Conservation (phyloP, 1,140 invertebrate genomes). For the Bombus confusus region DNA sequence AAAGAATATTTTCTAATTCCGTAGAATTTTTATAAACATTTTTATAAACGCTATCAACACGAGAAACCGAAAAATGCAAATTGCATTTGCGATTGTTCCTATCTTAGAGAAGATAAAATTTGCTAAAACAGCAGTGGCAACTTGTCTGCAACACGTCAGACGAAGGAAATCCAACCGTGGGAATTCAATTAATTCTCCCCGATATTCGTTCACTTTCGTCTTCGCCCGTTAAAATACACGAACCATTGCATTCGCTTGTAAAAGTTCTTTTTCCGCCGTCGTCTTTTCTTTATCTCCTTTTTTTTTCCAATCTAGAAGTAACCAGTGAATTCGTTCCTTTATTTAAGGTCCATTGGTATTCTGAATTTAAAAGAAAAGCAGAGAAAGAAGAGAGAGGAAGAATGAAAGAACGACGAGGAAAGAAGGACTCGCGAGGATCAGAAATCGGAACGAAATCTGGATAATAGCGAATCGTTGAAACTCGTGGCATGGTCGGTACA, state of each 20-base stretch:
- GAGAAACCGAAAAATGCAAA: not conserved
- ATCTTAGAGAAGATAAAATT: not conserved
- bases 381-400: not conserved
- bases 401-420: not conserved
- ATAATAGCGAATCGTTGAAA: slow-evolving; percentile 7
- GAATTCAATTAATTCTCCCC: slow-evolving; percentile 48
- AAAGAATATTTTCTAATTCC: not conserved
- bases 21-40: not conserved
- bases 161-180: slow-evolving; percentile 21
- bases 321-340: not conserved
- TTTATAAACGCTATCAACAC: not conserved
- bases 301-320: not conserved
- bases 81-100: not conserved
- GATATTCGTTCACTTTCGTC: slow-evolving; percentile 24
- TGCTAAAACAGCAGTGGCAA: not conserved
- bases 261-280: not conserved
- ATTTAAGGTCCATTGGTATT: slow-evolving; percentile 22
- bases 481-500: slow-evolving; percentile 5
- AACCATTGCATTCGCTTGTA: slow-evolving; percentile 14
- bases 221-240: slow-evolving; percentile 27
- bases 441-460: not conserved
- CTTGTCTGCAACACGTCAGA: slow-evolving; percentile 30
- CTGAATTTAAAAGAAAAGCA: not conserved
- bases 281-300: not conserved
- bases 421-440: not conserved